These are phyloP conservation scores for Drosophila malerkotliana DNA, from an alignment of 1,140 invertebrate genomes.

Conservation along the genomic window DNA sequence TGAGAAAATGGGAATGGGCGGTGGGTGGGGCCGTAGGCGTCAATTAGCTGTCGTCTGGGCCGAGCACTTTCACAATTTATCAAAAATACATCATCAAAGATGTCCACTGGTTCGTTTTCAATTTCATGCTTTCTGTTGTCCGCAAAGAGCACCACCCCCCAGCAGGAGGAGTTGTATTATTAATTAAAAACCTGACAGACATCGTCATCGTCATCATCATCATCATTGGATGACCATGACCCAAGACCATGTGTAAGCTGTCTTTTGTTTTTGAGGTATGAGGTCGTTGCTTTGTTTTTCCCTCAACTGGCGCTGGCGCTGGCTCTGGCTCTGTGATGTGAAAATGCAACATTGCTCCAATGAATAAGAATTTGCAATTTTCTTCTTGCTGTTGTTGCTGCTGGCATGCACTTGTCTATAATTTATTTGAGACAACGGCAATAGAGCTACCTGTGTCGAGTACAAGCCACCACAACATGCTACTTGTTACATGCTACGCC, in stretches of 20 bases:
- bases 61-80: slow-evolving; percentile 72
- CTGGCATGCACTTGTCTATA: slow-evolving; percentile 31
- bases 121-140: too few species aligned
- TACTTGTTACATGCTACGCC: slow-evolving; percentile 31
- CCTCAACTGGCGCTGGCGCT: neutral
- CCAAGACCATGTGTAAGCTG: slow-evolving; percentile 30
- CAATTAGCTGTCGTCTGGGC: slow-evolving; percentile 60
- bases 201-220: slow-evolving; percentile 17
- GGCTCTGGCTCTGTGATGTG: slow-evolving; percentile 1
- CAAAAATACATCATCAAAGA: slow-evolving; percentile 50
- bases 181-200: slow-evolving; percentile 61
- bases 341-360: slow-evolving; percentile 39
- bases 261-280: slow-evolving; percentile 35
- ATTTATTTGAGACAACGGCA: slow-evolving; percentile 28
- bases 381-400: neutral
- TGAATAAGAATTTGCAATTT: slow-evolving; percentile 43
- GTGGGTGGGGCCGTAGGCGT: slow-evolving; percentile 41
- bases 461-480: slow-evolving; percentile 32
- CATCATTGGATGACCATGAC: slow-evolving; percentile 59
- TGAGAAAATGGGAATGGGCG: slow-evolving; percentile 40
- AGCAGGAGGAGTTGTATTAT: slow-evolving; percentile 40
- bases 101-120: slow-evolving; percentile 40
- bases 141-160: neutral
- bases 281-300: slow-evolving; percentile 32
- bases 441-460: neutral